These are phyloP conservation scores for Cairina moschata DNA, from an alignment of 2,113 vertebrate species.

Conservation along the genomic window DNA sequence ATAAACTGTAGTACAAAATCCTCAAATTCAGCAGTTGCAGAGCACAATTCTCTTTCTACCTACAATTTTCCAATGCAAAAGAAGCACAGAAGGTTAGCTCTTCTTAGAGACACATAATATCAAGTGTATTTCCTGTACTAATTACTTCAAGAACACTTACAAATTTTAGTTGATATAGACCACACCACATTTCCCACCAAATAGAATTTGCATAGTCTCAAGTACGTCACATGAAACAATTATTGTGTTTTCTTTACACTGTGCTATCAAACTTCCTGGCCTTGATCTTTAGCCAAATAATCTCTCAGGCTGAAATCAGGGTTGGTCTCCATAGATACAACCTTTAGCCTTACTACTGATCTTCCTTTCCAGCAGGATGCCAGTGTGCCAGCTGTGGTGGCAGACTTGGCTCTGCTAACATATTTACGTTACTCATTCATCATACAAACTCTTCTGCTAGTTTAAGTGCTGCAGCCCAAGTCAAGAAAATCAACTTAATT, in stretches of 20 bases:
- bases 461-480: neutral
- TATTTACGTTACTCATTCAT: neutral
- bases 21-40: slow-evolving; percentile 97
- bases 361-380: neutral
- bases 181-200: neutral
- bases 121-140: neutral
- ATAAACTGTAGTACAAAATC: slow-evolving; percentile 99
- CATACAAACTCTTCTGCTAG: neutral
- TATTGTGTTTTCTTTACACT: neutral
- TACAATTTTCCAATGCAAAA: slow-evolving; percentile 52
- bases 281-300: neutral
- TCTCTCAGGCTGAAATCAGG: neutral
- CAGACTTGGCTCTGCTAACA: neutral
- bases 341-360: slow-evolving; percentile 11
- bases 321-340: neutral
- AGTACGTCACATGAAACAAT: neutral
- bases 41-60: slow-evolving; percentile 97
- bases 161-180: neutral
- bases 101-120: neutral
- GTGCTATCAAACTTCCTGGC: neutral
- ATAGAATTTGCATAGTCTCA: neutral
- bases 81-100: neutral
- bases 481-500: neutral
- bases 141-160: neutral
- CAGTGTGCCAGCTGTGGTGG: neutral